Evolutionary conservation across 2,113 vertebrate species (phyloP), one percentile per base, ranked within the genome.

Genomic region (Lichenostomus cassidix): DNA sequence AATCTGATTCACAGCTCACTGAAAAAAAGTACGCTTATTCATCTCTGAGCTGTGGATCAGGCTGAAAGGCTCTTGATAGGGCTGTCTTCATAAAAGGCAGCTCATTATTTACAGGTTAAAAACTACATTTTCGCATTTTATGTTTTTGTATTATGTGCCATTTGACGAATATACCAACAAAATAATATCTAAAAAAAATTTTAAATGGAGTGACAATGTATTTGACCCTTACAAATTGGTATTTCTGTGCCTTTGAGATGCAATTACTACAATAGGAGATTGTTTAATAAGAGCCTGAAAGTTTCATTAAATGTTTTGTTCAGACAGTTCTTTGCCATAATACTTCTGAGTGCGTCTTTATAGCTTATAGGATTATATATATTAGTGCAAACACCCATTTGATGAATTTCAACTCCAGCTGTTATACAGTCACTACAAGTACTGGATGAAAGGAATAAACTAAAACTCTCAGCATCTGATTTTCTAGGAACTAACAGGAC

Each of bases 341-440:
- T 70, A 74, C 68, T 83, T 81, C 50, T 81, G 55, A 42, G 67
- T 69, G 44, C 76, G 81, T 58, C 81, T 71, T 77, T 67, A 83
- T 24, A 79, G 7, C 1, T 92, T 75, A 92, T 29, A 90, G 90
- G 79, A 83, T 94, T 95, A 93, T 15, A 90, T 41, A 50, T 10
- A 69, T 67, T 67, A 92, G 62, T 31, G 42, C 68, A 86, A 96
- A 92, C 67, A 88, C 4, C 24, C 75, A 80, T 91, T 67, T 86
- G 75, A 91, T 79, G 41, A 63, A 74, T 81, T 96, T 83, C 83
- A 95, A 68, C 68, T 92, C 95, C 93, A 96, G 92, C 68, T 96
- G 87, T 86, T 95, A 90, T 59, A 91, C 42, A 88, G 68, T 79
- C 73, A 88, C 59, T 44, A 74, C 59, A 83, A 81, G 63, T 56